Conservation (phyloP, 2,113 vertebrate genomes). For the Jaculus jaculus region DNA sequence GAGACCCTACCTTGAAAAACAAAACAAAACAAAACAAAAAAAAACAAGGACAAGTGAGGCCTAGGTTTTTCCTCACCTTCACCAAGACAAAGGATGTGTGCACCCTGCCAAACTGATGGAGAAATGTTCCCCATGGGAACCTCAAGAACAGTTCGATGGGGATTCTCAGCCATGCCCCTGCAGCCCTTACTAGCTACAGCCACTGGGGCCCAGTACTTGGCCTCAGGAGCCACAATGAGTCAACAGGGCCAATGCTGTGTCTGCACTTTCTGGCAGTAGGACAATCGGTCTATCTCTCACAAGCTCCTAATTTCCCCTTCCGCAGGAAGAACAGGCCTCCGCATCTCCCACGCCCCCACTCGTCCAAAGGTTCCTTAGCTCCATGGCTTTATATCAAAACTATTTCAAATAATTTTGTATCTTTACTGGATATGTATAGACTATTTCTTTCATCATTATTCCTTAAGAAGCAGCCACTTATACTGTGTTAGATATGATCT, state of each 20-base stretch:
- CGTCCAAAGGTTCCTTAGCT: not conserved
- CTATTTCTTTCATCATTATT: not conserved
- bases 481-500: not conserved
- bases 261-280: not conserved
- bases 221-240: fast-evolving
- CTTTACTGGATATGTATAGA: not conserved
- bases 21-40: too few species aligned
- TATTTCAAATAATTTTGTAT: not conserved
- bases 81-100: not conserved
- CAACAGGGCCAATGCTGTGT: not conserved
- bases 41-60: not conserved
- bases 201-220: not conserved
- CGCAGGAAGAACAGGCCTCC: not conserved
- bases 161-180: not conserved
- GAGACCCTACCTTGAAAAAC: too few species aligned
- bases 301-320: not conserved
- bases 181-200: not conserved
- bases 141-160: not conserved
- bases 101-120: not conserved
- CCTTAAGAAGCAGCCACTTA: not conserved
- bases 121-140: not conserved
- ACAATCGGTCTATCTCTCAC: not conserved
- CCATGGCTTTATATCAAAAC: not conserved
- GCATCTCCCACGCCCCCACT: not conserved
- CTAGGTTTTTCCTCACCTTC: slow-evolving; percentile 31